phyloP scores from a whole-genome alignment of 2,797 vertebrate species.

The Fistularia tabacaria region DNA sequence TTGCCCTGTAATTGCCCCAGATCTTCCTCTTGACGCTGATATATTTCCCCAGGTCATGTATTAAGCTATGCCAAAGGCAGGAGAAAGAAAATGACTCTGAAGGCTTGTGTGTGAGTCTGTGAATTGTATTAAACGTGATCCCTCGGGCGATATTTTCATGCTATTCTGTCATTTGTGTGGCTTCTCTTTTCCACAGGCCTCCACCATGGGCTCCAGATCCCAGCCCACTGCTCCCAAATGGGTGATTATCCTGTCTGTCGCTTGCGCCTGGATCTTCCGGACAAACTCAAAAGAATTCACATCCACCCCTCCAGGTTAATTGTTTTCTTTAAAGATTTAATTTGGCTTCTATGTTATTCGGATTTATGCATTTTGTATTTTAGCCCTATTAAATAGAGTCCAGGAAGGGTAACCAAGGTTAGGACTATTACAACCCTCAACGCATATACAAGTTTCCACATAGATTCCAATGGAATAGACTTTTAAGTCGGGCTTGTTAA shows the following conservation, averaged over 20 bases:
- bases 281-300: constrained; percentile 15
- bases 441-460: too few relatives aligned
- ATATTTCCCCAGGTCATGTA: too few relatives aligned
- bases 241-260: constrained; percentile 40
- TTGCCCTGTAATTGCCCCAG: too few relatives aligned
- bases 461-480: too few relatives aligned
- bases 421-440: too few relatives aligned
- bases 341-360: too few relatives aligned
- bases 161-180: constrained; percentile 6
- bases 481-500: too few relatives aligned
- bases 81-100: too few relatives aligned
- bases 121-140: background rate
- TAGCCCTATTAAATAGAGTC: too few relatives aligned
- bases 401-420: too few relatives aligned
- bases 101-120: background rate
- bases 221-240: constrained; percentile 37
- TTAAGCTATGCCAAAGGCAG: too few relatives aligned
- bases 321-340: constrained; percentile 14
- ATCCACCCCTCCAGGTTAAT: constrained; percentile 45
- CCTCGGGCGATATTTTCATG: background rate
- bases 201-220: constrained; percentile 28
- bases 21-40: too few relatives aligned
- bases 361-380: background rate
- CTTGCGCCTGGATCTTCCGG: constrained; percentile 24
- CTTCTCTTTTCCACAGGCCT: constrained; percentile 38